Evolutionary conservation across 2,797 vertebrate species (phyloP), one percentile per base, ranked within the genome.

Genomic region (Semotilus atromaculatus): DNA sequence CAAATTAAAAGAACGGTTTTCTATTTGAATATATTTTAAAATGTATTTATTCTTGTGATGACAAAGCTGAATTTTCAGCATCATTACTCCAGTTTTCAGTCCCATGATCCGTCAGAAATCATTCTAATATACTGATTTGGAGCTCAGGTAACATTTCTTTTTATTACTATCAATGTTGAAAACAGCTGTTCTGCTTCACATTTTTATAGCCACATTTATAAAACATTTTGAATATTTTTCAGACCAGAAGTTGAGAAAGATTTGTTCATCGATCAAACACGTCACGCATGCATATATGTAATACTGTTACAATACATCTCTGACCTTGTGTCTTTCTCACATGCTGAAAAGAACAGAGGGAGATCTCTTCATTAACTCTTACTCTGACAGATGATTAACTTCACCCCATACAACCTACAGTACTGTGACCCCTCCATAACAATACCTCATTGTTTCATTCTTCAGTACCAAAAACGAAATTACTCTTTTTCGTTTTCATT

Each of bases 341-440:
- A 76, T 29, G 66, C 64, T 51, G 36, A 89, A 48, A 60, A 85
- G 88, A 93, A 90, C 84, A 87, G 86, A 82, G 88, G 71, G 82
- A 88, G 84, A 88, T 77, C 88, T 91, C 90, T 92, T 91, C 87
- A 91, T 88, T 92, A 94, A 91, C 91, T 90, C 92, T 93, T 91
- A 88, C 89, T 92, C 93, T 92, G 94, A 92, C 94, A 94, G 92
- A 91, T 93, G 92, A 95, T 95, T 94, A 92, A 94, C 95, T 93
- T 91, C 87, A 80, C 90, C 83, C 70, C 85, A 86, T 72, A 86
- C 86, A 87, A 85, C 91, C 90, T 83, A 84, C n/a, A n/a, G n/a
- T n/a, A n/a, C 88, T 90, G 91, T 91, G 88, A 91, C 91, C 91
- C 90, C 91, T 91, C 85, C 87, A 73, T 91, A 89, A 92, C 92